Evolutionary conservation across 2,113 vertebrate species (phyloP), one percentile per base, ranked within the genome.

Genomic region (Sardina pilchardus): DNA sequence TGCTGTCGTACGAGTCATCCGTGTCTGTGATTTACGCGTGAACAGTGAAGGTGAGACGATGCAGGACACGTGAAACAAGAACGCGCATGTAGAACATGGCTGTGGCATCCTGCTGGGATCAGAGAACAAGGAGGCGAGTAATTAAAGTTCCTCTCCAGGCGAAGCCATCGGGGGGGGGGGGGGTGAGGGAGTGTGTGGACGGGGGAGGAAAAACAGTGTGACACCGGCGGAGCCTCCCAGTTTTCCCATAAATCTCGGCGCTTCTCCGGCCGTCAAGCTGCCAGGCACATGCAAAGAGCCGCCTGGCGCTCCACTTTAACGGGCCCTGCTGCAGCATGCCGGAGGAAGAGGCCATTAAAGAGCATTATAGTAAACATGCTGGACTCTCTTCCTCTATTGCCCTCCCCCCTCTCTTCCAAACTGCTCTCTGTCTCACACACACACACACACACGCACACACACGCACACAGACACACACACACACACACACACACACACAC

Each of bases 61-160:
- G 82, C 84, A 86, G 89, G 85, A 86, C 86, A 90, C 89, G 91
- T 92, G 86, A 90, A 78, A 91, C 92, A 93, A 92, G 93, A 91
- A 88, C 1, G 26, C 63, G 90, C 92, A 92, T 63, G 92, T 92
- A 81, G 30, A 86, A 90, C 86, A 85, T 78, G 75, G 88, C 90
- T 47, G 16, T 0, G 34, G 88, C 86, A 90, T 92, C 88, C 87
- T 90, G 87, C 85, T 81, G 87, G 84, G 87, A 85, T 71, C 78
- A 84, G 91, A 83, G 89, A 88, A 88, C 86, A 89, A 81, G 88
- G 90, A 93, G 86, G 89, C 89, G 89, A 89, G 91, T 21, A 89
- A 95, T 94, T 89, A 92, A 83, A 87, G 92, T 12, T 16, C 71
- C 71, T 78, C 26, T 78, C 89, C 87, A 88, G 89, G 93, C 88